Conservation (phyloP, 92 coral and sea anemone genomes). For the Umimayanthus kanabou region DNA sequence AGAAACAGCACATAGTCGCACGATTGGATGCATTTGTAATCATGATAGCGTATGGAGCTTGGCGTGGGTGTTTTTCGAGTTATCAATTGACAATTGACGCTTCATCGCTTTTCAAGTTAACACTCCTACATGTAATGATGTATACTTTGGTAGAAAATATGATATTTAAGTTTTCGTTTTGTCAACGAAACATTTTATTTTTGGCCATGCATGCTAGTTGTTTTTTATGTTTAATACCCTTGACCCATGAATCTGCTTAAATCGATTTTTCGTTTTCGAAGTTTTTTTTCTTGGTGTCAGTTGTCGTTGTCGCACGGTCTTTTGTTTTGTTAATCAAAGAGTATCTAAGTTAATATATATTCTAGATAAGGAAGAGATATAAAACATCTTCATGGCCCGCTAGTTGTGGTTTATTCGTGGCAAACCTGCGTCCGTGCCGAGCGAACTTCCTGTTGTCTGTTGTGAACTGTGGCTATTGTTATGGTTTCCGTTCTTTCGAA, state of each 20-base stretch:
- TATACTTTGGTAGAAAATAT: neutral
- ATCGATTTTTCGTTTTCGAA: neutral
- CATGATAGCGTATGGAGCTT: neutral
- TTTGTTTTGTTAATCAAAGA: neutral
- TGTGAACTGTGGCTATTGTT: neutral
- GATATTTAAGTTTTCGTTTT: slow-evolving; percentile 4
- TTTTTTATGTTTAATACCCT: too few species aligned
- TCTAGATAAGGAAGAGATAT: neutral
- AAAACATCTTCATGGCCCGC: neutral
- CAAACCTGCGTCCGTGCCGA: slow-evolving; percentile 10
- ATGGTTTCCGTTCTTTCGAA: neutral
- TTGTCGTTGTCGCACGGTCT: neutral
- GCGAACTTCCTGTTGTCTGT: slow-evolving; percentile 35
- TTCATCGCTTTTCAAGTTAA: neutral
- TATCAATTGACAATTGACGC: neutral
- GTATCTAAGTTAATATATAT: neutral
- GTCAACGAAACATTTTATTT: neutral
- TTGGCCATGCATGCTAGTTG: too few species aligned
- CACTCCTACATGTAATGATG: neutral
- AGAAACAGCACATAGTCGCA: neutral
- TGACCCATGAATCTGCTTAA: too few species aligned
- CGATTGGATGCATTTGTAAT: slow-evolving; percentile 11
- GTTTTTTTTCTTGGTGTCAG: neutral
- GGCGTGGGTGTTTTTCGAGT: slow-evolving; percentile 37
- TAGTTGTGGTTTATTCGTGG: neutral